Evolutionary conservation across 2,113 vertebrate species (phyloP).

Genomic region (Ictalurus furcatus): DNA sequence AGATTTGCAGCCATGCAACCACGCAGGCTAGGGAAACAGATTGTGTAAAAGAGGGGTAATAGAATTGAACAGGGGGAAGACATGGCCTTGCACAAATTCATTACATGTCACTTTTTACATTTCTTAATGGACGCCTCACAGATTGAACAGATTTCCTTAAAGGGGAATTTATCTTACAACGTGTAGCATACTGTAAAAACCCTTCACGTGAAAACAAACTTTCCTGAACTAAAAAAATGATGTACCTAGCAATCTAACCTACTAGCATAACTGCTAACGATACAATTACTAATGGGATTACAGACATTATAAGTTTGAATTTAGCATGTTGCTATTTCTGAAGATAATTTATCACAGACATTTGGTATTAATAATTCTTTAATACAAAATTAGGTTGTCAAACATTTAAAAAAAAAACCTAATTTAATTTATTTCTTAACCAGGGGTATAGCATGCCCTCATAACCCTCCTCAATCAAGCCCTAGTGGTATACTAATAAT

Average conservation of each 20-base stretch:
- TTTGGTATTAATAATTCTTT: background rate
- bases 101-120: background rate
- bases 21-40: background rate
- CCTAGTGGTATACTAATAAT: background rate
- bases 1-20: constrained; percentile 35
- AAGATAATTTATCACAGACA: background rate
- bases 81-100: background rate
- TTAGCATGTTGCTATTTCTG: background rate
- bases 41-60: background rate
- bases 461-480: background rate
- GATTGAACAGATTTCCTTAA: background rate
- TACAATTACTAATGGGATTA: background rate
- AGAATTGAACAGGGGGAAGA: background rate
- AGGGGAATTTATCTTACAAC: background rate
- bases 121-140: background rate
- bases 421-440: background rate
- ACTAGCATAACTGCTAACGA: background rate
- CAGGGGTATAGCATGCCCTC: background rate
- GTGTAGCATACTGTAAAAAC: background rate
- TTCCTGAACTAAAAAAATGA: background rate
- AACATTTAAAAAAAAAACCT: background rate
- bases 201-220: background rate
- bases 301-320: background rate
- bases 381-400: background rate
- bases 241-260: too few species aligned